Evolutionary conservation across 2,113 vertebrate species (phyloP).

Genomic region (Alouatta palliata): DNA sequence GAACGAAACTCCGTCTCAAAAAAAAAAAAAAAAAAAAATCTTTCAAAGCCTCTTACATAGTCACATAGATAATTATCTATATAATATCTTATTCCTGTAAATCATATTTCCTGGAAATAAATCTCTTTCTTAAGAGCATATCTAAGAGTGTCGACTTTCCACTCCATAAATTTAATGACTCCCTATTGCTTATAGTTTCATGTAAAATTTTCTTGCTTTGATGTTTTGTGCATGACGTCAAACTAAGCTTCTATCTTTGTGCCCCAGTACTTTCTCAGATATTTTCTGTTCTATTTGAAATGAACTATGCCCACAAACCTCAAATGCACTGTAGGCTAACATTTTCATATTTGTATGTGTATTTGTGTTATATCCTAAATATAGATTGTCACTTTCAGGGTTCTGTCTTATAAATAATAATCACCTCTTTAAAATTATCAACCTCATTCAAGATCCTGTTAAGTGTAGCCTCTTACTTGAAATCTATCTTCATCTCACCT

Average conservation of each 20-base stretch:
- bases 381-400: background rate
- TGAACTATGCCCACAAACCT: background rate
- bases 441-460: background rate
- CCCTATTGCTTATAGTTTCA: background rate
- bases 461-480: background rate
- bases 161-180: background rate
- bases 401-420: background rate
- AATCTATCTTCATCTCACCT: background rate
- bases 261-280: background rate
- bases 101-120: background rate
- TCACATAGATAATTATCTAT: background rate
- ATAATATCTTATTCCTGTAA: background rate
- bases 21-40: too few relatives aligned
- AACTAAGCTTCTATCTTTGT: background rate
- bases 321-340: background rate
- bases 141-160: background rate
- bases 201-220: background rate
- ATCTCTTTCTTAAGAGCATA: background rate
- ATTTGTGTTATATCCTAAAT: background rate
- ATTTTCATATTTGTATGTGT: background rate
- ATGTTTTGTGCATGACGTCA: background rate
- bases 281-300: background rate
- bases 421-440: conserved; percentile 24
- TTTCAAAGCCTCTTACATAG: background rate
- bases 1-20: too few relatives aligned